phyloP scores from a whole-genome alignment of 2,113 vertebrate genomes.

The Calypte anna region DNA sequence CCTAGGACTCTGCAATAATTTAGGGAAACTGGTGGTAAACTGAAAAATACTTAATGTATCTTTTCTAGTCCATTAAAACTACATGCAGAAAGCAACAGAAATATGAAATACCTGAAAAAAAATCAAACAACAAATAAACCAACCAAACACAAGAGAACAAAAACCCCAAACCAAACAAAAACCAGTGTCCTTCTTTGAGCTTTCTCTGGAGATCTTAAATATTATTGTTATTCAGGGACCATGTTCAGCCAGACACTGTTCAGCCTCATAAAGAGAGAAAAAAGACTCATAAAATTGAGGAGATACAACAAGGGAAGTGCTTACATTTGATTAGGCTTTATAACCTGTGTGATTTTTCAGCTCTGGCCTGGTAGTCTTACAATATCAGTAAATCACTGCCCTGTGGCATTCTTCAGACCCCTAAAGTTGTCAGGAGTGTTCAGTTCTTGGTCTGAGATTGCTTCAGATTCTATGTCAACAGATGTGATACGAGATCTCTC shows the following conservation, averaged over 20 bases:
- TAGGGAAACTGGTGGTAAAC: background rate
- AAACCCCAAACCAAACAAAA: too few species aligned
- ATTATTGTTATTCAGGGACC: background rate
- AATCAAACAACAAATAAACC: background rate
- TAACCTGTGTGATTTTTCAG: background rate
- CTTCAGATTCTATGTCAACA: background rate
- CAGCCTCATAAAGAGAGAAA: background rate
- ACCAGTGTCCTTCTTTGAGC: background rate
- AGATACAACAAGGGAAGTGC: background rate
- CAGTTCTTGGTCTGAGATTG: background rate
- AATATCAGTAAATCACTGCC: background rate
- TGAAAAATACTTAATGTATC: background rate
- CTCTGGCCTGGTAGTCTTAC: background rate
- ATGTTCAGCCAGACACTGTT: background rate
- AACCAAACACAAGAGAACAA: too few species aligned
- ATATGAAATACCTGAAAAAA: background rate
- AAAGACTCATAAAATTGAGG: background rate
- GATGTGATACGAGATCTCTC: background rate
- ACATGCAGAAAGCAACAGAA: background rate
- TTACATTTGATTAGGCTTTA: background rate
- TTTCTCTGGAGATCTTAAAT: background rate
- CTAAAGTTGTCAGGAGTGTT: background rate
- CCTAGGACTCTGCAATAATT: background rate
- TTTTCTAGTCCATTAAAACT: background rate
- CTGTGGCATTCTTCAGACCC: background rate